Conservation (phyloP, 2,888 invertebrate genomes). For the Drosophila infuscata region DNA sequence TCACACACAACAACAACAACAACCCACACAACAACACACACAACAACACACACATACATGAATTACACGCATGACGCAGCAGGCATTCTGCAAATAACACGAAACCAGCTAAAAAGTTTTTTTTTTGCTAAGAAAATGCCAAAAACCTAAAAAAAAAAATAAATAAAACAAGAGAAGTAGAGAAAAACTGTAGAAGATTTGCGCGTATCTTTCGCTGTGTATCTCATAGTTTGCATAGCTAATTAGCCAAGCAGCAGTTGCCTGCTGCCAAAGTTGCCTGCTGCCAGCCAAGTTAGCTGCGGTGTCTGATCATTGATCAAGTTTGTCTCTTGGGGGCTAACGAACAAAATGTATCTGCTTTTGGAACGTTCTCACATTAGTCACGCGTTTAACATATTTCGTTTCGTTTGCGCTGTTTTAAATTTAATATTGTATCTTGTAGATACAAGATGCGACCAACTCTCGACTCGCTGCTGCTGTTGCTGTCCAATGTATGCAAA, state of each 20-base stretch:
- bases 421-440: constrained; percentile 76
- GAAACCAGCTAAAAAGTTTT: constrained; percentile 16
- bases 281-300: constrained; percentile 19
- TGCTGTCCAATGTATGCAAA: constrained; percentile 63
- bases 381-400: constrained; percentile 81
- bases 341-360: constrained; percentile 67
- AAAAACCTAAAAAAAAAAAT: constrained; percentile 15
- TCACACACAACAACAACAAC: constrained; percentile 11
- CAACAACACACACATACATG: not conserved
- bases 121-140: not conserved
- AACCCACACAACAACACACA: constrained; percentile 7
- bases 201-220: constrained; percentile 71
- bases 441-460: constrained; percentile 33
- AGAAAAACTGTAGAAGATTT: constrained; percentile 51
- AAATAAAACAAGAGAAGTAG: constrained; percentile 1
- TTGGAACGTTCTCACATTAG: constrained; percentile 79
- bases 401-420: constrained; percentile 73
- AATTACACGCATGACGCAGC: constrained; percentile 75
- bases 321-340: constrained; percentile 50
- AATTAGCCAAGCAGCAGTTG: constrained; percentile 64
- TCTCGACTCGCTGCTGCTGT: not conserved
- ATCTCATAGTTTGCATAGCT: constrained; percentile 81
- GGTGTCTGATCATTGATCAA: constrained; percentile 71
- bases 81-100: constrained; percentile 61
- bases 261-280: constrained; percentile 6